A percentile compares a stretch with the other conserved stretches of the same genome.
Conservation (phyloP, 2,888 invertebrate genomes). For the Anorthoa munda region DNA sequence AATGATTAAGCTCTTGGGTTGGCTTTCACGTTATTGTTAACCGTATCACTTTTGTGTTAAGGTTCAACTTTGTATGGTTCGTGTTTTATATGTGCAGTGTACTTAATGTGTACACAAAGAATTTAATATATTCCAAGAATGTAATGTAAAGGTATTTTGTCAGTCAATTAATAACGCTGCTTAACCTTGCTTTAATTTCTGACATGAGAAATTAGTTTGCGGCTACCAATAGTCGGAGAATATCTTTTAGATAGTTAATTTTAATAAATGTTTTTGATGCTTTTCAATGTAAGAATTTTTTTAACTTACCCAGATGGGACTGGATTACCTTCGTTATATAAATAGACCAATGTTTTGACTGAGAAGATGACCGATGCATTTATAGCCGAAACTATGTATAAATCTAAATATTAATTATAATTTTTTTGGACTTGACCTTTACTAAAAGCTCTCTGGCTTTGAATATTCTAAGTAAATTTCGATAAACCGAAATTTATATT, state of each 20-base stretch:
- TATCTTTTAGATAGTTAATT: constrained; percentile 6
- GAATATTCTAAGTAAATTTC: background rate
- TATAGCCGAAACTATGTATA: background rate
- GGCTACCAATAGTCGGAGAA: background rate
- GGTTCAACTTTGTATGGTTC: constrained; percentile 4
- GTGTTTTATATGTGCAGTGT: constrained; percentile 37
- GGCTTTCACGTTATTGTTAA: background rate
- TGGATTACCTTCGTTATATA: constrained; percentile 9
- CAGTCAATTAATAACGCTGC: constrained; percentile 50
- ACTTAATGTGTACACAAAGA: constrained; percentile 34
- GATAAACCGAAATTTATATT: background rate
- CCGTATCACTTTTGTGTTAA: background rate
- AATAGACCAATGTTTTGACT: background rate
- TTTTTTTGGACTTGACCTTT: background rate
- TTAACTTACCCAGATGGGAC: background rate
- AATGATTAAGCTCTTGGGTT: background rate
- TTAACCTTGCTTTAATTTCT: constrained; percentile 41
- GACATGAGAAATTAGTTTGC: constrained; percentile 45
- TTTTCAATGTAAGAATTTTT: background rate
- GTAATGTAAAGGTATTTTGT: constrained; percentile 45
- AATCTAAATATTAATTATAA: background rate
- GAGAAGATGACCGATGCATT: background rate
- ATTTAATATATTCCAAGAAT: constrained; percentile 52
- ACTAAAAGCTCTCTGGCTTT: no score
- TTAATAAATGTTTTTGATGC: background rate